Evolutionary conservation across 64 coral and sea anemone species (phyloP), one percentile per base, ranked within the genome.

Genomic region (Astreopora myriophthalma): DNA sequence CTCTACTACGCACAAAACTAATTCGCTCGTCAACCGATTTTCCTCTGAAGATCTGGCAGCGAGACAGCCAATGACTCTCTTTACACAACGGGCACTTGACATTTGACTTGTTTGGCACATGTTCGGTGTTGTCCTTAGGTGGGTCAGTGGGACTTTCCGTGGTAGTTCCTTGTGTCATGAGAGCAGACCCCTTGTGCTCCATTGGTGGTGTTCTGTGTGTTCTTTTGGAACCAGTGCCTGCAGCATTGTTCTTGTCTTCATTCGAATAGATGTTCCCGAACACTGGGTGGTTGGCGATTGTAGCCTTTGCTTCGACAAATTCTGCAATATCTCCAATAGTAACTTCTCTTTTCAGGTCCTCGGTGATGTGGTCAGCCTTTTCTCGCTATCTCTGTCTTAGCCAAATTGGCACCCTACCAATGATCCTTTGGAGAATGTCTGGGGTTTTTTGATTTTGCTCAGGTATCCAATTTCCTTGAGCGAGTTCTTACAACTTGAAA

Each of bases 21-120:
- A 37, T 30, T 12, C 62, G 34, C 42, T 68, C 83, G 17, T 69
- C 34, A 20, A 86, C 23, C 13, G 81, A 93, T 27, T 76, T 42
- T 44, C 80, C 80, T 5, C 74, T 66, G 40, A 93, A 93, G 1
- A 57, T 23, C 1, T 65, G 11, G 31, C 92, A 93, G 9, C 76
- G 83, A 6, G 42, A 79, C 74, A 93, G 42, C 84, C 91, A 87
- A 34, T 93, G 74, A 44, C 51, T 87, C 28, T 42, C 34, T 1
- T 35, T 81, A 26, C 92, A 93, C 16, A 34, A 81, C 20, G 17
- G 61, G 38, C 74, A 79, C 38, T 80, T 25, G 14, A 64, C 57
- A 40, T 64, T 64, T 11, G 42, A 60, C 64, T 46, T 46, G 42
- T 11, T 11, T 6, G 42, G 42, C 11, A 46, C 11, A 11, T 4